These are phyloP conservation scores for Upupa epops DNA, from an alignment of 2,113 vertebrate species.

Conservation along the genomic window DNA sequence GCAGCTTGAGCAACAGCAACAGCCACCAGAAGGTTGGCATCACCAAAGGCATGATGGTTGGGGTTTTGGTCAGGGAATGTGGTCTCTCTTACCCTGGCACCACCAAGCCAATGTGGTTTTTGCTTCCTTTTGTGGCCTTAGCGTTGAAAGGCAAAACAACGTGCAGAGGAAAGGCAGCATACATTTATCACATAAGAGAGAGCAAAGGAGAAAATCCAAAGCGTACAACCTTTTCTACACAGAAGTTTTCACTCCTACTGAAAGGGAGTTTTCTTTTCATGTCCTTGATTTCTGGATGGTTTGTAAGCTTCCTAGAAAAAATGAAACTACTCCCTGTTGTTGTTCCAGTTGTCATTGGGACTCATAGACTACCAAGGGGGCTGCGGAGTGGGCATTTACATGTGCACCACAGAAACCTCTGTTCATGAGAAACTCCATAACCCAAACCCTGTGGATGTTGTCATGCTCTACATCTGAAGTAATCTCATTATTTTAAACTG, in stretches of 20 bases:
- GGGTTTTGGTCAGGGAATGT: background rate
- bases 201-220: background rate
- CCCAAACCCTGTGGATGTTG: background rate
- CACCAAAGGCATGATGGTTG: background rate
- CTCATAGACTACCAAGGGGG: accelerated
- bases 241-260: background rate
- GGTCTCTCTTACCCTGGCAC: background rate
- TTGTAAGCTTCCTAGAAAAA: background rate
- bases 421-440: background rate
- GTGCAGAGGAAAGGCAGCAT: background rate
- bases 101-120: background rate
- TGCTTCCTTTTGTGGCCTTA: background rate
- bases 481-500: background rate
- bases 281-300: background rate
- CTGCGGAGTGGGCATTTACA: background rate
- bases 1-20: slow-evolving; percentile 90
- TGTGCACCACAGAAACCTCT: background rate
- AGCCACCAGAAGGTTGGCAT: slow-evolving; percentile 88
- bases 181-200: background rate
- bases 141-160: background rate
- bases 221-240: accelerated
- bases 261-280: background rate
- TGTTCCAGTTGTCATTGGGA: background rate
- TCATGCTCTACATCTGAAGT: background rate
- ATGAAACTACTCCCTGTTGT: background rate